Percentiles rank a stretch among this genome's conserved stretches.
These are phyloP conservation scores for Crossocerus cetratus DNA, from an alignment of 2,888 invertebrate genomes.

Conservation along the genomic window DNA sequence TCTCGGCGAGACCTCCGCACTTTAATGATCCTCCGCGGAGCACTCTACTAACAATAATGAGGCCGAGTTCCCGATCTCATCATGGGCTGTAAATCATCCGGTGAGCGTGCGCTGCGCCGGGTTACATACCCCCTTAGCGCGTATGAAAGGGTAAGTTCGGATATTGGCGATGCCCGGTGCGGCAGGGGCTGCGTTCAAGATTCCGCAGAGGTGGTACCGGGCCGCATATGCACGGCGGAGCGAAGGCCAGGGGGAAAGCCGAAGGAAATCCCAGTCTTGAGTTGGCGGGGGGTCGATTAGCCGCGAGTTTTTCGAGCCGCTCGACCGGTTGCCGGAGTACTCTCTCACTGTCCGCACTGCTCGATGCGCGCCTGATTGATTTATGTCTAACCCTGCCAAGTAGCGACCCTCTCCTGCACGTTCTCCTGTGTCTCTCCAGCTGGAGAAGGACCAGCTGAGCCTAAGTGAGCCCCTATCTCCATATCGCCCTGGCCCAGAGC, in stretches of 20 bases:
- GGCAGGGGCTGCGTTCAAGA: slow-evolving; percentile 48
- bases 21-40: neutral
- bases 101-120: neutral
- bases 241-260: neutral
- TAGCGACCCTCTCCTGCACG: slow-evolving; percentile 56
- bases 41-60: slow-evolving; percentile 3
- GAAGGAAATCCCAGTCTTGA: slow-evolving; percentile 45
- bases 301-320: neutral
- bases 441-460: slow-evolving; percentile 6
- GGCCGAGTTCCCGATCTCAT: neutral
- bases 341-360: slow-evolving; percentile 22
- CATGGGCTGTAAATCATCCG: neutral
- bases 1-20: neutral
- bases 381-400: slow-evolving; percentile 68
- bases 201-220: slow-evolving; percentile 33
- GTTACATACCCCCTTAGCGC: neutral
- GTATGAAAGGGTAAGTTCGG: neutral
- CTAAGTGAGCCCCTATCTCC: slow-evolving; percentile 53
- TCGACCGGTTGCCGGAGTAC: slow-evolving; percentile 28
- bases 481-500: slow-evolving; percentile 53
- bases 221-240: neutral
- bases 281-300: slow-evolving; percentile 16
- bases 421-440: slow-evolving; percentile 23
- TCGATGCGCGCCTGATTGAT: slow-evolving; percentile 65
- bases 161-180: neutral